Base-by-base conservation (phyloP, 2,797 vertebrate species). In the Helarctos malayanus region DNA sequence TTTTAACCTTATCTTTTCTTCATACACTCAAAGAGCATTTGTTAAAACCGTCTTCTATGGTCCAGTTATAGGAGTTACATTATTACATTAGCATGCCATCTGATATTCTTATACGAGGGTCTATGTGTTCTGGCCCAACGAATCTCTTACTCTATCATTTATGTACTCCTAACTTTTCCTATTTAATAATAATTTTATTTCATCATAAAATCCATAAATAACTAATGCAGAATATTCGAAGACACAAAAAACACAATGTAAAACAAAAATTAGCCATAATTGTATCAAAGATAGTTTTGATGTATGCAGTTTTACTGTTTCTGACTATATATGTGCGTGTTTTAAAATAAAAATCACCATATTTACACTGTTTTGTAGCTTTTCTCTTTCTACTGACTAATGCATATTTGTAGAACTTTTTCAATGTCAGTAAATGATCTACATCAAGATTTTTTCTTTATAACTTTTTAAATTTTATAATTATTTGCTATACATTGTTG, bases 161-260 rank as follows among this genome's bases (percentile, higher is more conserved):
- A 71, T 45, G 5, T 32, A 10, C 57, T 78, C 79, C 49, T 86
- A 54, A 41, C 27, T 49, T 80, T n/a, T 89, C 21, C 79, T 79
- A 82, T 54, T 93, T 94, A 80, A 75, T 61, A 79, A 75, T 41
- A 89, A 35, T 85, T 94, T 38, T 41, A 80, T 95, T 9, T 59
- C 87, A 83, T 59, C 73, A 69, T 75, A 81, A 93, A 87, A 93
- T 49, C 69, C 27, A 71, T 38, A 83, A 94, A 69, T 73, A 38
- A 91, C 59, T 85, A 89, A 85, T 85, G 57, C 21, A 73, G 56
- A 88, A 94, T 89, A 61, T 84, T 85, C 68, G n/a, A 68, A 96
- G 88, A 79, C 68, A 78, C 23, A 29, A 79, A 88, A 89, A 61
- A 47, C 15, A 81, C 27, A 86, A 25, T 45, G 15, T 83, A 78